phyloP scores from a whole-genome alignment of 2,797 vertebrate species.

The Schizopygopsis malacanthus region DNA sequence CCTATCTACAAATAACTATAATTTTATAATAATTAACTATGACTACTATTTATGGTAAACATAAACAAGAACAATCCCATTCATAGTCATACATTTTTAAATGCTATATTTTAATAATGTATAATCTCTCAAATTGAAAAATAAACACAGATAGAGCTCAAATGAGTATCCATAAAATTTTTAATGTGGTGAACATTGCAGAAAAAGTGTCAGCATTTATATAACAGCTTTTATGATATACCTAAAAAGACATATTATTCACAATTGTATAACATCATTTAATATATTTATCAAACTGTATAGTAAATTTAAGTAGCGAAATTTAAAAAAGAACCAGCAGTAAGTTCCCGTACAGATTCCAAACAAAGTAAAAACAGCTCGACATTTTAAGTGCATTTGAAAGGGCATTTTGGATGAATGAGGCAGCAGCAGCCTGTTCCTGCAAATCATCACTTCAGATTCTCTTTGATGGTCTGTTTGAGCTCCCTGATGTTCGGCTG shows the following conservation, averaged over 20 bases:
- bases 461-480: constrained; percentile 6
- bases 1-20: neutral
- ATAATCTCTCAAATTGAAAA: neutral
- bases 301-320: constrained; percentile 36
- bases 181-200: constrained; percentile 54
- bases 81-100: neutral
- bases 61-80: neutral
- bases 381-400: constrained; percentile 55
- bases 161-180: constrained; percentile 43
- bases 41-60: neutral
- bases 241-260: constrained; percentile 55
- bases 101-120: neutral
- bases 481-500: constrained; percentile 22
- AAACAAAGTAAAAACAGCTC: constrained; percentile 46
- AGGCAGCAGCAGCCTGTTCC: constrained; percentile 28
- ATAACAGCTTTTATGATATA: constrained; percentile 55
- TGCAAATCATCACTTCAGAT: constrained; percentile 11
- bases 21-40: neutral
- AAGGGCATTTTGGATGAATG: constrained; percentile 53
- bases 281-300: constrained; percentile 46
- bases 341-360: constrained; percentile 40
- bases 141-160: neutral
- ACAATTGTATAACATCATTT: constrained; percentile 54
- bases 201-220: constrained; percentile 52
- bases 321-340: constrained; percentile 15